Evolutionary conservation across 2,888 invertebrate species (phyloP).

Genomic region (Drosophila emarginata): DNA sequence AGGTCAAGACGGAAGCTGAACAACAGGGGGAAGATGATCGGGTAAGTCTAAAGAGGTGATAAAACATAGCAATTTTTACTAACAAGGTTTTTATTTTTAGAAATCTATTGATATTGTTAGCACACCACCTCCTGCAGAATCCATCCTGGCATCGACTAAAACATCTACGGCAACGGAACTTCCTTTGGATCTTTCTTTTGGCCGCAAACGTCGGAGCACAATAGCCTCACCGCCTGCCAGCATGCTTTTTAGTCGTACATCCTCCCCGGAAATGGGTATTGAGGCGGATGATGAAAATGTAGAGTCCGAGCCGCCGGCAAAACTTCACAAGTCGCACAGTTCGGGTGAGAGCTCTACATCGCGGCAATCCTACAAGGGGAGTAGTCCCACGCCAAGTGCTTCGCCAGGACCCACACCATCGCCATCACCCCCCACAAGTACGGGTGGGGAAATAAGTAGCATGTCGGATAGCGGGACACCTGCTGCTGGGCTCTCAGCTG

Average conservation of each 20-base stretch:
- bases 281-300: slow-evolving; percentile 34
- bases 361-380: slow-evolving; percentile 72
- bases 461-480: slow-evolving; percentile 57
- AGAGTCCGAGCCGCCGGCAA: slow-evolving; percentile 44
- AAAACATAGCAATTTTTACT: too few species aligned
- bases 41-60: slow-evolving; percentile 59
- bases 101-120: slow-evolving; percentile 81
- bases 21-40: slow-evolving; percentile 77
- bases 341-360: slow-evolving; percentile 59
- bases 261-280: slow-evolving; percentile 30
- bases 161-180: slow-evolving; percentile 83
- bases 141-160: slow-evolving; percentile 16
- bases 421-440: slow-evolving; percentile 81
- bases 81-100: slow-evolving; percentile 44
- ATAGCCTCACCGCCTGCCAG: slow-evolving; percentile 28
- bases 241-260: slow-evolving; percentile 22
- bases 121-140: slow-evolving; percentile 73
- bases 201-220: slow-evolving; percentile 83
- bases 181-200: slow-evolving; percentile 89
- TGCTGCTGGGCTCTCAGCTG: slow-evolving; percentile 13
- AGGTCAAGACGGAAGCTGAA: slow-evolving; percentile 23
- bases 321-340: slow-evolving; percentile 43
- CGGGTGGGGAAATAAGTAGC: slow-evolving; percentile 67
- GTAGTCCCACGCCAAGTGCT: slow-evolving; percentile 79
- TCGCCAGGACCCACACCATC: slow-evolving; percentile 82